Percentiles rank a stretch among this genome's conserved stretches.
Conservation (phyloP, 2,113 vertebrate species). For the Pogona vitticeps region DNA sequence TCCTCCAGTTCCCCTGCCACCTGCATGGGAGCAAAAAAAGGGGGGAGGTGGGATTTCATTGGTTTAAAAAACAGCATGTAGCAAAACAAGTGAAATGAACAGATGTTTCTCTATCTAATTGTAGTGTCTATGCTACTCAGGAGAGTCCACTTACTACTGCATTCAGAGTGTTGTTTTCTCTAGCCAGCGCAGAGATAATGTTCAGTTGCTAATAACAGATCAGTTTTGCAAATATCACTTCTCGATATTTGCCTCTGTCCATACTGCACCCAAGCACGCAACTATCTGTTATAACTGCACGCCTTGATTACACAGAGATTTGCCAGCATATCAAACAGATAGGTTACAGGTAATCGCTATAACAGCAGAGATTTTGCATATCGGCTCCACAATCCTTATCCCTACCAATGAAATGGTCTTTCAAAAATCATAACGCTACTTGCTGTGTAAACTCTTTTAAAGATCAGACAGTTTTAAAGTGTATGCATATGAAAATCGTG, state of each 20-base stretch:
- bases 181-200: background rate
- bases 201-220: background rate
- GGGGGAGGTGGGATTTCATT: background rate
- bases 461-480: slow-evolving; percentile 49
- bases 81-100: background rate
- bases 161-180: background rate
- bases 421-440: slow-evolving; percentile 39
- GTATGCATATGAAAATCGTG: slow-evolving; percentile 55
- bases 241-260: slow-evolving; percentile 5
- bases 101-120: no score
- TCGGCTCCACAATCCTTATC: slow-evolving; percentile 35
- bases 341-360: slow-evolving; percentile 36
- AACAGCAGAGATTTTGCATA: slow-evolving; percentile 40
- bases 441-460: slow-evolving; percentile 54
- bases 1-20: no score
- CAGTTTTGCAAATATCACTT: background rate
- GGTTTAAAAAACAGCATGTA: background rate
- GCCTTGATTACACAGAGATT: slow-evolving; percentile 45
- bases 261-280: background rate
- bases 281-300: background rate
- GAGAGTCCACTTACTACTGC: background rate
- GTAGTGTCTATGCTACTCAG: background rate
- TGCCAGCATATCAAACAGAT: slow-evolving; percentile 48
- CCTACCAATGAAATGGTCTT: slow-evolving; percentile 47
- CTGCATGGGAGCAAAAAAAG: no score